Evolutionary conservation across 1,140 invertebrate genomes (phyloP).

Genomic region (Orussus abietinus): DNA sequence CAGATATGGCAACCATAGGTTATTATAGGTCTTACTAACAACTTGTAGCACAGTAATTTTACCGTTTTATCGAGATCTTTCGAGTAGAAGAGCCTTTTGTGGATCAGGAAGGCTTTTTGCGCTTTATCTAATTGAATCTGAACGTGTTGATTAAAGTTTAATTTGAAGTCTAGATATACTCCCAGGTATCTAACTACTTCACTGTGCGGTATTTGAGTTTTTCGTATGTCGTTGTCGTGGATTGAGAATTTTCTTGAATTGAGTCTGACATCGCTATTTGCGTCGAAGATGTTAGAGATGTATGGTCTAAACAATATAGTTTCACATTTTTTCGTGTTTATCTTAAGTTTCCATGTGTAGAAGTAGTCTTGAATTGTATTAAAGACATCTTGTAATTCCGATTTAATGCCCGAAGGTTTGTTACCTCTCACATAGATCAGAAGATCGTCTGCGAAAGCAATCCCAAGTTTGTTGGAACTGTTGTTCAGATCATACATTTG

Average conservation of each 20-base stretch:
- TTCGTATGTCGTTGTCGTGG: neutral
- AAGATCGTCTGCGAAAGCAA: slow-evolving; percentile 1
- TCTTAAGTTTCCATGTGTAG: neutral
- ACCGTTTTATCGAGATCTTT: slow-evolving; percentile 2
- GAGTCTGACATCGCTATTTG: neutral
- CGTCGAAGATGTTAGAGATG: neutral
- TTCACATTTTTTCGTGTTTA: neutral
- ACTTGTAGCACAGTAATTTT: slow-evolving; percentile 14
- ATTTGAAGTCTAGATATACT: neutral
- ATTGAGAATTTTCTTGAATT: neutral
- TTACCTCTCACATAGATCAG: neutral
- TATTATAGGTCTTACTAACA: slow-evolving; percentile 9
- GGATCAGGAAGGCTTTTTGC: slow-evolving; percentile 1
- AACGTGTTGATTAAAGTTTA: slow-evolving; percentile 1
- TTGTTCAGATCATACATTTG: slow-evolving; percentile 3
- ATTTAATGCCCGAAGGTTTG: neutral
- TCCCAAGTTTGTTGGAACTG: neutral
- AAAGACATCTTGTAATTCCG: no score
- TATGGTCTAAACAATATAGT: neutral
- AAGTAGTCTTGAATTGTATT: no score
- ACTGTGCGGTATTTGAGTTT: neutral
- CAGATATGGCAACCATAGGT: slow-evolving; percentile 11
- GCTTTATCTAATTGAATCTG: slow-evolving; percentile 1
- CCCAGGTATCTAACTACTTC: neutral
- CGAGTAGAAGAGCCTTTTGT: slow-evolving; percentile 10